phyloP scores from a whole-genome alignment of 1,140 invertebrate genomes.

The Polypedilum pembai region DNA sequence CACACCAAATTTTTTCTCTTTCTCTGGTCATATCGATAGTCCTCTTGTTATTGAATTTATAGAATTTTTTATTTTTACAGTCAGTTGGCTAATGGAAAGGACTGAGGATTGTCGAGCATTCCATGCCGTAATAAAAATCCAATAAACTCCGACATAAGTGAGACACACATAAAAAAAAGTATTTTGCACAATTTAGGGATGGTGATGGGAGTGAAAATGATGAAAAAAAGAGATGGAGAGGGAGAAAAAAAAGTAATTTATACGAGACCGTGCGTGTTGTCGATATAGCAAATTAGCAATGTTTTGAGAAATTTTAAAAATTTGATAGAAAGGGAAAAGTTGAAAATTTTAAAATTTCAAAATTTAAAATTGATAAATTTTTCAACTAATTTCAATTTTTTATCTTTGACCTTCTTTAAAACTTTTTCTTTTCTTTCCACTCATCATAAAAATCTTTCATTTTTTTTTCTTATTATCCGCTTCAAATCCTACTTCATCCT shows the following conservation, averaged over 20 bases:
- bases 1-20: too few relatives aligned
- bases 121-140: neutral
- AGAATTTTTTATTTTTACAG: neutral
- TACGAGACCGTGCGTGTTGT: neutral
- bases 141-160: conserved; percentile 7
- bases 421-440: too few relatives aligned
- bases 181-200: neutral
- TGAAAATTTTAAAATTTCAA: too few relatives aligned
- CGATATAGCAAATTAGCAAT: neutral
- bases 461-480: too few relatives aligned
- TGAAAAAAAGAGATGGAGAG: neutral
- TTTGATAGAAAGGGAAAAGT: too few relatives aligned
- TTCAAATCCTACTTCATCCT: too few relatives aligned
- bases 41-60: neutral
- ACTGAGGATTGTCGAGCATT: neutral
- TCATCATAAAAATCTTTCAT: too few relatives aligned
- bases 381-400: too few relatives aligned
- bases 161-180: neutral
- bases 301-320: neutral
- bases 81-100: neutral
- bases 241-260: neutral
- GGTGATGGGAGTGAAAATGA: neutral
- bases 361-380: too few relatives aligned
- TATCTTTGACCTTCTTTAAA: too few relatives aligned
- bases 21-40: neutral